Evolutionary conservation across 2,113 vertebrate species (phyloP), one percentile per base, ranked within the genome.

Genomic region (Erythrocercus mccallii): DNA sequence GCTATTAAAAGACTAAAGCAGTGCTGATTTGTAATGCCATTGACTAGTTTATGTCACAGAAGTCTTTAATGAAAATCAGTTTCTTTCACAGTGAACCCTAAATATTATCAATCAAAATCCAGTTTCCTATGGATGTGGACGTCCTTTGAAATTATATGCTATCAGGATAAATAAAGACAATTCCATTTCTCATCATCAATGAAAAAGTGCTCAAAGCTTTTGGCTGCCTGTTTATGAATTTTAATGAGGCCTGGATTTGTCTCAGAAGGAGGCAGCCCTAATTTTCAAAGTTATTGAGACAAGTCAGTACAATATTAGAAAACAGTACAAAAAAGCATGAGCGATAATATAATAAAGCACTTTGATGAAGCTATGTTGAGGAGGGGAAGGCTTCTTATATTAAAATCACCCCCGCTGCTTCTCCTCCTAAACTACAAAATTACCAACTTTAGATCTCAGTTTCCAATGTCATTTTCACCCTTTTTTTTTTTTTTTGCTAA

Each of bases 261-360:
- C 94, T 95, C 93, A 81, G 86, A 97, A 95, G 86, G 74, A 94
- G 86, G 90, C 88, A 95, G 88, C 40, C 42, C 65, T 87, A 81
- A 76, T 93, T 95, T 96, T 95, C 95, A 94, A 87, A 97, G 96
- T 81, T 51, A 92, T 94, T 94, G 82, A 96, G 90, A 87, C 84
- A 95, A 96, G 96, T 91, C 88, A 89, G 80, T 95, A 89, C 84
- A 93, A 93, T 89, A 95, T 93, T 95, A 95, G 90, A 92, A 96
- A 96, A 91, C 65, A 72, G 70, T 84, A 94, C 90, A 95, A 95
- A 95, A 95, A 95, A 93, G 57, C 77, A 83, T 35, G 50, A 81
- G 60, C 0, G 16, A 92, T 92, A 94, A 91, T 70, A 84, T 85
- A 96, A 83, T 96, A 95, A 93, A 92, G 66, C 33, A 88, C 81